Base-by-base conservation (phyloP, 37 sponge, comb jelly and placozoan species). In the Dysidea cf. avara region DNA sequence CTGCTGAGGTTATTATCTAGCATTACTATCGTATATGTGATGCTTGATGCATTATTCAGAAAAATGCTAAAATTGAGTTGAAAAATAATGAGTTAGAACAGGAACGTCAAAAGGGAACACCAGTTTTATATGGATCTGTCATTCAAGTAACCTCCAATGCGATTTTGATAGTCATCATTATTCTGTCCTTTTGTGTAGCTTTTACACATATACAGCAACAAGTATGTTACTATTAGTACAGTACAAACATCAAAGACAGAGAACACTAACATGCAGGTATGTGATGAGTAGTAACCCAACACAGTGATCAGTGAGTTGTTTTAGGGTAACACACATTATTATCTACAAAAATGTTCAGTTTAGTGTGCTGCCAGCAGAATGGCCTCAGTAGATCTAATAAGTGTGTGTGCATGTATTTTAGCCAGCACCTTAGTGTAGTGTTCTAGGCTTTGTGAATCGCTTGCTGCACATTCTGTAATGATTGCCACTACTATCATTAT, bases 181-280 rank as follows among this genome's bases (percentile, higher is more conserved):
- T 72, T 35, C 24, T 68, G 12, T 38, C 3, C 34, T 55, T 24
- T 53, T 26, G 6, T 60, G 20, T 56, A 90, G 86, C 66, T 91
- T 62, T 75, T 62, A n/a, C 87, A 91, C 61, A 68, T 64, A 0
- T 61, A 47, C 62, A 82, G 83, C 0, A 82, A 74, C 53, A 77
- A 73, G 64, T 91, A 81, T 61, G 64, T 91, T 12, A 31, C 72
- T n/a, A 80, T 78, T 17, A 86, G 56, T 51, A 56, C 87, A 2
- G 57, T 60, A 30, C 35, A 40, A n/a, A 86, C 83, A 12, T 91
- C 92, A 7, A 49, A 51, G n/a, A 74, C 83, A 36, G 92, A 91
- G 58, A 81, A 66, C 52, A 86, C 79, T 36, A 86, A 72, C 69
- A 38, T 91, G 35, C 66, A 55, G 65, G 91, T 85, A 26, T 64